These are phyloP conservation scores for Acromyrmex charruanus DNA, from an alignment of 1,140 invertebrate species.

Conservation along the genomic window DNA sequence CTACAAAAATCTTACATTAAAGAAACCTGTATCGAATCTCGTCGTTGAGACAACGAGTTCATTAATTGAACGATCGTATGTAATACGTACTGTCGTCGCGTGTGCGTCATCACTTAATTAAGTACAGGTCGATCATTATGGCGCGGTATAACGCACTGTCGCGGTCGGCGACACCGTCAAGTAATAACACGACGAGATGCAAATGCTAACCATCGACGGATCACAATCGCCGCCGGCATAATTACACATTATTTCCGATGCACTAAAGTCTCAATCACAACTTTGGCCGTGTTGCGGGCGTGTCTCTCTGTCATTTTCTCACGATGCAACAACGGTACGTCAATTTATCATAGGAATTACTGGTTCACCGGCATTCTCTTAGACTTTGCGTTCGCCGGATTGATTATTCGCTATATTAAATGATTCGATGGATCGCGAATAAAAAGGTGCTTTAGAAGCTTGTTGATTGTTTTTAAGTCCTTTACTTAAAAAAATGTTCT, in stretches of 20 bases:
- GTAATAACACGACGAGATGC: conserved; percentile 35
- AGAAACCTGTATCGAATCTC: neutral
- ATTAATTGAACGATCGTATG: conserved; percentile 27
- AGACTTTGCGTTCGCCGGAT: neutral
- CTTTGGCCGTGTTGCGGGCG: conserved; percentile 31
- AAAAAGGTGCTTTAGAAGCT: neutral
- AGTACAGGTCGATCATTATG: conserved; percentile 39
- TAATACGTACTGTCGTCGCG: conserved; percentile 37
- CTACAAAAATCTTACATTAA: neutral
- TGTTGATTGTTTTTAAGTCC: neutral
- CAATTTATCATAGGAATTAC: neutral
- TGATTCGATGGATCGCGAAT: neutral
- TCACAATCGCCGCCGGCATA: conserved; percentile 1
- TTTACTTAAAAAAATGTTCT: neutral
- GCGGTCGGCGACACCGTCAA: neutral
- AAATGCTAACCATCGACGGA: conserved; percentile 6
- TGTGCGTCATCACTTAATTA: conserved; percentile 25
- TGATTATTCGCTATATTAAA: neutral
- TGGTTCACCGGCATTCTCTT: neutral
- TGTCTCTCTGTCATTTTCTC: neutral
- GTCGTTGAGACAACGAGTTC: neutral
- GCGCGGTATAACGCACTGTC: neutral
- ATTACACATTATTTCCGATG: conserved; percentile 35
- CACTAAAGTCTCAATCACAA: conserved; percentile 44
- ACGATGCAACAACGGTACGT: conserved; percentile 13